Evolutionary conservation across 2,113 vertebrate genomes (phyloP).

Genomic region (Castor canadensis): DNA sequence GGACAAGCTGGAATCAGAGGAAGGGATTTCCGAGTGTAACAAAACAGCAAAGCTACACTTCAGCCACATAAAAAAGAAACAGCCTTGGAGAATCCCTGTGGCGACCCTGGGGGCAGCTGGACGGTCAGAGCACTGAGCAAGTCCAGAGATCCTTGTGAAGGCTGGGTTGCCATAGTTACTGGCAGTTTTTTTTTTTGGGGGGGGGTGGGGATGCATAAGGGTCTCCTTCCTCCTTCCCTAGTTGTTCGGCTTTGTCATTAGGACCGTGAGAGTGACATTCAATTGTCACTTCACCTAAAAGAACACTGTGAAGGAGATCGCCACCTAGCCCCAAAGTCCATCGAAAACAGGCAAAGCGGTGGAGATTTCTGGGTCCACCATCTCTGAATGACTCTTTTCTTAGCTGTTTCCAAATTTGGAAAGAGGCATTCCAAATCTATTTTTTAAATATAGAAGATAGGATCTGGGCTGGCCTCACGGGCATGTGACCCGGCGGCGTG

Average conservation of each 20-base stretch:
- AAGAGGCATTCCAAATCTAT: not conserved
- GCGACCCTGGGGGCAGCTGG: not conserved
- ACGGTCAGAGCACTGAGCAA: not conserved
- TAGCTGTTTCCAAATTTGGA: not conserved
- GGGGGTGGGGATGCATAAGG: not conserved
- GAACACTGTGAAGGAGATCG: not conserved
- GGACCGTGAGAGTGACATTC: not conserved
- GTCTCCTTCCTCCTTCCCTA: not conserved
- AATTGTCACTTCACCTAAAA: fast-evolving
- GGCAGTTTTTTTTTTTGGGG: not conserved
- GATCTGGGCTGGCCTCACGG: fast-evolving
- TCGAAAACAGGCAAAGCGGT: not conserved
- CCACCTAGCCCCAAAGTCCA: not conserved
- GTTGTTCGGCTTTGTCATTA: constrained; percentile 28
- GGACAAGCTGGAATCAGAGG: not conserved
- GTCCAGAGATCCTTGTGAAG: not conserved
- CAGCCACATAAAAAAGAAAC: not conserved
- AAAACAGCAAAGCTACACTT: not conserved
- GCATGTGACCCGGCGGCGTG: not conserved
- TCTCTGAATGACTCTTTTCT: not conserved
- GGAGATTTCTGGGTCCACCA: not conserved
- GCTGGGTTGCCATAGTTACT: not conserved
- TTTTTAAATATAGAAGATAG: not conserved
- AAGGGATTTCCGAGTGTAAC: not conserved
- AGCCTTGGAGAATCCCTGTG: not conserved